Percentiles rank a stretch among this genome's conserved stretches.
phyloP scores from a whole-genome alignment of 2,797 vertebrate species.

The Gymnopithys bicolor region DNA sequence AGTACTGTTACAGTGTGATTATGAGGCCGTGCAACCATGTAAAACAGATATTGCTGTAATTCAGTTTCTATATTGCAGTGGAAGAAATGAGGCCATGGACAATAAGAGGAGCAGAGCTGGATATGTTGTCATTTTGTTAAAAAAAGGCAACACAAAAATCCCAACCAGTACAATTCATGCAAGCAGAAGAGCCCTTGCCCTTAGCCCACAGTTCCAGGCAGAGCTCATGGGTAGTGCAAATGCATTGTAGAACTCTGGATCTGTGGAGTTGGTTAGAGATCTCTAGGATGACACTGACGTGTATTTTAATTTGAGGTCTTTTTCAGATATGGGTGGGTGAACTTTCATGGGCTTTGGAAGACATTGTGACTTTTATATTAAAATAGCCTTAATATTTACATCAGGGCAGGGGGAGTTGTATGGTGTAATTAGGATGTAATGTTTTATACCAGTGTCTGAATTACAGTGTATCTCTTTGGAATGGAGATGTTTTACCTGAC shows the following conservation, averaged over 20 bases:
- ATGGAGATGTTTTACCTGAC: neutral
- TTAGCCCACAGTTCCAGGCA: neutral
- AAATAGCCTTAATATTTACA: neutral
- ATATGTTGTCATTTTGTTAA: neutral
- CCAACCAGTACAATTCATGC: neutral
- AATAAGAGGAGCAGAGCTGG: neutral
- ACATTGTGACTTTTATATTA: neutral
- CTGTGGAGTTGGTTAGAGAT: neutral
- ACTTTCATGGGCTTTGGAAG: neutral
- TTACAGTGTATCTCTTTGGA: neutral
- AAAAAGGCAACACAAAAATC: neutral
- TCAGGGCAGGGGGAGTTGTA: neutral
- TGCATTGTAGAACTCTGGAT: accelerated
- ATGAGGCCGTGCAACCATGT: neutral
- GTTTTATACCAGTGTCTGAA: neutral
- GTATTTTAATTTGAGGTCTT: neutral
- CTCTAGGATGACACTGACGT: neutral
- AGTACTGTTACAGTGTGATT: neutral
- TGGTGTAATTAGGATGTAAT: accelerated
- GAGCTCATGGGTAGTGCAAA: neutral
- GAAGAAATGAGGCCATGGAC: neutral
- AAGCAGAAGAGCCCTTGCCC: neutral
- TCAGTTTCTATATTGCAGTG: neutral
- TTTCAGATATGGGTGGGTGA: neutral
- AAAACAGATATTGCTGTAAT: neutral